phyloP scores from a whole-genome alignment of 2,888 invertebrate genomes.

The Xestia rhomboidea region DNA sequence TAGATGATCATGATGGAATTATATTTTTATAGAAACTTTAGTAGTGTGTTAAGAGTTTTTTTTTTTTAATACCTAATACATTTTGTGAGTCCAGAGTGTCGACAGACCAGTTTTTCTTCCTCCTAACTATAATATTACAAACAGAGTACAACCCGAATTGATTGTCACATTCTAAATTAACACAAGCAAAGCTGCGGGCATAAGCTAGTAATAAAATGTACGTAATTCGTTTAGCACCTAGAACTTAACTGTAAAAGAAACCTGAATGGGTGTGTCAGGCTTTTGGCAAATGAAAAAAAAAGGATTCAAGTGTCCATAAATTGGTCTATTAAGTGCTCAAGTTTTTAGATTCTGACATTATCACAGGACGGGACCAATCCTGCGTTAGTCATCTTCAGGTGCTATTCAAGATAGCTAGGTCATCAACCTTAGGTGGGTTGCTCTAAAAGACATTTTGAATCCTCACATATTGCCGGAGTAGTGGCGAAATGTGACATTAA shows the following conservation, averaged over 20 bases:
- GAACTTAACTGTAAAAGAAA: background rate
- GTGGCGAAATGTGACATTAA: background rate
- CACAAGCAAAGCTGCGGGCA: too few relatives aligned
- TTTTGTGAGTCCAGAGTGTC: too few relatives aligned
- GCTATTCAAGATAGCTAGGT: background rate
- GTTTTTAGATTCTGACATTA: background rate
- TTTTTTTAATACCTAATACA: too few relatives aligned
- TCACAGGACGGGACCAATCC: background rate
- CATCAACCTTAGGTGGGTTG: background rate
- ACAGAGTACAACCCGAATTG: too few relatives aligned
- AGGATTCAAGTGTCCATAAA: background rate
- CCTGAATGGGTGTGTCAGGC: slow-evolving; percentile 10
- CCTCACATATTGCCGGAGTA: background rate
- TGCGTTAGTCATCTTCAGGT: slow-evolving; percentile 11
- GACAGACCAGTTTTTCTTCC: too few relatives aligned
- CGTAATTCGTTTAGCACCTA: slow-evolving; percentile 3
- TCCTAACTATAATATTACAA: too few relatives aligned
- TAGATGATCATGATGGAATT: too few relatives aligned
- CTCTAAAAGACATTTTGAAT: background rate
- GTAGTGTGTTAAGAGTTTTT: too few relatives aligned
- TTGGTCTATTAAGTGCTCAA: background rate
- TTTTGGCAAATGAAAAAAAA: slow-evolving; percentile 2
- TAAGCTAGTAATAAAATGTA: too few relatives aligned
- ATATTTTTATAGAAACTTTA: too few relatives aligned
- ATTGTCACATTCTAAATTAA: too few relatives aligned